Evolutionary conservation across 1,140 invertebrate genomes (phyloP), one percentile per base, ranked within the genome.

Genomic region (Rhopalosiphum padi): DNA sequence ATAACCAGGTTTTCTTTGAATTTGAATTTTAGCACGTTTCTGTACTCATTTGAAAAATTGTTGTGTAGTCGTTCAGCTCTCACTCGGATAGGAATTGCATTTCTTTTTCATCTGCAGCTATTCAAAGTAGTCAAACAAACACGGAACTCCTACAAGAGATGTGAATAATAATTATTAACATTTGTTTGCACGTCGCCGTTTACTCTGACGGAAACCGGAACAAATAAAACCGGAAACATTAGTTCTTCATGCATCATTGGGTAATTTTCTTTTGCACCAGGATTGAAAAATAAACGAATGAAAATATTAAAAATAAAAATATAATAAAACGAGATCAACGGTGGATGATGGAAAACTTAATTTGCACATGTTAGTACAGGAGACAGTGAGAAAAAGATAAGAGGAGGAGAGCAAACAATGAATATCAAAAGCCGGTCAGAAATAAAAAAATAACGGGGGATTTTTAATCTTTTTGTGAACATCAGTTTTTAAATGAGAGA

Each of bases 361-460:
- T 90, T 90, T 90, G 21, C 88, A 90, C 30, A 60, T 90, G 53
- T 41, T 60, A 43, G 51, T 41, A 43, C 1, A 37, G 30, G 1
- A 23, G 30, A 87, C 35, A 25, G 48, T 9, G 51, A 15, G 11
- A 55, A 90, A 30, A 41, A 18, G 22, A 60, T 23, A 23, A 55
- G 23, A 22, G 23, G n/a, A 18, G 23, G 3, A 60, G 37, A 22
- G 35, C 22, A 41, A 89, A 89, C 51, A 55, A 55, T 89, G 51
- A 53, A 55, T 89, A 89, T 89, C 37, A 60, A 90, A 90, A 60
- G 25, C 88, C 23, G 53, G 53, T 60, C 53, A 43, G 53, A 60
- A 90, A 90, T 90, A 37, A 90, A 90, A 90, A 90, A 90, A 90
- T 90, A 60, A 90, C 53, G 35, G 11, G 18, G 23, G 41, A 90